phyloP scores from a whole-genome alignment of 2,888 invertebrate species.

The Orchesella flavescens region DNA sequence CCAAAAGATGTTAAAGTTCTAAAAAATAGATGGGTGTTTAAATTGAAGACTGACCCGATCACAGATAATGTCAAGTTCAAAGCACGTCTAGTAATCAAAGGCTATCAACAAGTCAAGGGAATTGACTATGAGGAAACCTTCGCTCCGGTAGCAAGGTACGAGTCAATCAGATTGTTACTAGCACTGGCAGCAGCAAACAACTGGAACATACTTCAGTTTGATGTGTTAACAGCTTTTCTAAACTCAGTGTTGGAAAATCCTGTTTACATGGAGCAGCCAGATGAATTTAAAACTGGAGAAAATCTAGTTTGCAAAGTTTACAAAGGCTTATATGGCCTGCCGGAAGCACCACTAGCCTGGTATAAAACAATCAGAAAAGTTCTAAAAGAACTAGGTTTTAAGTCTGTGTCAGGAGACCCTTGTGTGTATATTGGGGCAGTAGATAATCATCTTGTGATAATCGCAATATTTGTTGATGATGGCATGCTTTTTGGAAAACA shows the following conservation, averaged over 20 bases:
- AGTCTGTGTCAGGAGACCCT: conserved; percentile 52
- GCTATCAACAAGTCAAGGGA: conserved; percentile 26
- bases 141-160: conserved; percentile 55
- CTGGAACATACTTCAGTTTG: conserved; percentile 29
- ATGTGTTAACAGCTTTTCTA: conserved; percentile 35
- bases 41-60: conserved; percentile 2
- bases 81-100: conserved; percentile 39
- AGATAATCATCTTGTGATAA: background rate
- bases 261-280: conserved; percentile 73
- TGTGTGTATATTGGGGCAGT: conserved; percentile 54
- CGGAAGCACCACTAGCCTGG: conserved; percentile 67
- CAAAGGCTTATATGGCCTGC: conserved; percentile 68
- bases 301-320: conserved; percentile 59
- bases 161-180: conserved; percentile 43
- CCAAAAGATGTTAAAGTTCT: conserved; percentile 22
- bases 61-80: conserved; percentile 8
- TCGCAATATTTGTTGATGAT: conserved; percentile 39
- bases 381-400: conserved; percentile 48
- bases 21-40: conserved; percentile 45
- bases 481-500: conserved; percentile 6
- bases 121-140: conserved; percentile 54
- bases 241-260: conserved; percentile 56
- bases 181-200: conserved; percentile 41
- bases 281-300: conserved; percentile 42
- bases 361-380: conserved; percentile 49